phyloP scores from a whole-genome alignment of 1,140 invertebrate genomes.

The Zelostemma sp. region DNA sequence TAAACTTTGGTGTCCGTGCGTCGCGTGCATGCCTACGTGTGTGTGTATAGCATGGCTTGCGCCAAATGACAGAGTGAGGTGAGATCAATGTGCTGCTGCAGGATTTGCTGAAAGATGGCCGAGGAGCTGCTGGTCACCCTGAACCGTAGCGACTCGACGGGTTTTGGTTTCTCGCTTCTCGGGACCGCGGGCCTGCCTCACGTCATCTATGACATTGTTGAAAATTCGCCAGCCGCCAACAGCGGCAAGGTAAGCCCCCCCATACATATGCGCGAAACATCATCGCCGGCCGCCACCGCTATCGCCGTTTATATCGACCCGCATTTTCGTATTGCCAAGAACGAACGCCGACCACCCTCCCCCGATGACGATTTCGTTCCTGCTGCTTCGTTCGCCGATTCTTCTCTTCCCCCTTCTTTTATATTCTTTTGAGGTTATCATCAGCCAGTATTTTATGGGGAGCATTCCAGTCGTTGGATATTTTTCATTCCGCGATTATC shows the following conservation, averaged over 20 bases:
- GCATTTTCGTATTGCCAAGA: slow-evolving; percentile 67
- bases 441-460: no score
- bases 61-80: slow-evolving; percentile 52
- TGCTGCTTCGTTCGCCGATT: no score
- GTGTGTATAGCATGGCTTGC: slow-evolving; percentile 9
- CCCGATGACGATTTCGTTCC: no score
- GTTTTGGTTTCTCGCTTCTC: slow-evolving; percentile 90
- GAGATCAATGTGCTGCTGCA: slow-evolving; percentile 55
- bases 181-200: slow-evolving; percentile 89
- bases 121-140: slow-evolving; percentile 88
- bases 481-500: no score
- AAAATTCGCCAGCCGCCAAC: slow-evolving; percentile 90
- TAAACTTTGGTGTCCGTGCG: slow-evolving; percentile 3
- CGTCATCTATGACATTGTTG: slow-evolving; percentile 91
- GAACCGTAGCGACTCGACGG: slow-evolving; percentile 84
- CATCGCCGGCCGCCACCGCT: neutral
- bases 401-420: no score
- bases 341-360: no score
- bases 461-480: no score
- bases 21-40: slow-evolving; percentile 18
- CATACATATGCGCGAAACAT: slow-evolving; percentile 5
- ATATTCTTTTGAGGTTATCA: no score
- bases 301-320: slow-evolving; percentile 37
- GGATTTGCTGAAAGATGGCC: slow-evolving; percentile 76
- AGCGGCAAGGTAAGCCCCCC: slow-evolving; percentile 84